Base-by-base conservation (phyloP, 2,797 vertebrate genomes). In the Muscicapa comitata region DNA sequence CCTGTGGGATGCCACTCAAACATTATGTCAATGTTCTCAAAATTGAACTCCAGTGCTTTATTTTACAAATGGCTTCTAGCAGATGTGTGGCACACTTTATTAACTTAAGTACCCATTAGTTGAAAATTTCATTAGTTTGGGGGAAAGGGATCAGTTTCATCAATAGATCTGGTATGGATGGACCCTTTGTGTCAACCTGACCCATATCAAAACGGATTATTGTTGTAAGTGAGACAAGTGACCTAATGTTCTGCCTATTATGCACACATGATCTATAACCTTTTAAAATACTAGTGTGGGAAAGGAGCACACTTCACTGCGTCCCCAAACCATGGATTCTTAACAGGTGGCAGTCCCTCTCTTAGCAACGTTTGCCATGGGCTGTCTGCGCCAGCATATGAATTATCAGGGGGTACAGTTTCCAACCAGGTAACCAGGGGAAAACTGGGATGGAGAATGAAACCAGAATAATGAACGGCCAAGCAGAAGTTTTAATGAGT, bases 91-190 rank as follows among this genome's bases (percentile, higher is more conserved):
- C 98, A 98, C 98, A 98, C 98, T 98, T 98, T 98, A 98, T 98
- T 98, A 98, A 98, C 98, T 98, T 98, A 98, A 98, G 98, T 97
- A 98, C 97, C 97, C 97, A 92, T 96, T 97, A 97, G 97, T 98
- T 98, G 98, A 98, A 98, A 98, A 98, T 98, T 98, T 98, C 98
- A 98, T 98, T 98, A 98, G 98, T 98, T 98, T 97, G 98, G 97
- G 96, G 97, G 97, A 98, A 98, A 98, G 97, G 97, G 98, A 97
- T 98, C 97, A 97, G 98, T 98, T 98, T 97, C 88, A 96, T 98
- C 98, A 98, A 97, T 98, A 98, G 98, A 97, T 97, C 98, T 97
- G 97, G 98, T 97, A 96, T 97, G 97, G 98, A 97, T 97, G 97
- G 97, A 97, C 96, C 96, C 97, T 98, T 98, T 98, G 98, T 98